Conservation (phyloP, 2,797 vertebrate genomes). For the Chaenodraco wilsoni region DNA sequence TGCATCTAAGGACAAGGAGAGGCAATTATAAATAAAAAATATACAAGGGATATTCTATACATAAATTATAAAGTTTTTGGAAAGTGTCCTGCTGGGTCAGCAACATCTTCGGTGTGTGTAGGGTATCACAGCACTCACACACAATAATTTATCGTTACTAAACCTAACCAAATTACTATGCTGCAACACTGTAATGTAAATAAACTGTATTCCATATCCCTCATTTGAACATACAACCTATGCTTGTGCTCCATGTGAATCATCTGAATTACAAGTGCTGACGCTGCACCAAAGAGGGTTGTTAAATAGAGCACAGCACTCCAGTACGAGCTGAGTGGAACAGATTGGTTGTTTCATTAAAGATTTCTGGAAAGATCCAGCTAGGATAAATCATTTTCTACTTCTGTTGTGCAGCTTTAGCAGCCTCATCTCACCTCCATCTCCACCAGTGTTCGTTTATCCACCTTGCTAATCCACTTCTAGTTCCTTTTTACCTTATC, state of each 20-base stretch:
- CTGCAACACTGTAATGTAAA: slow-evolving; percentile 9
- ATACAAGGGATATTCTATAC: slow-evolving; percentile 5
- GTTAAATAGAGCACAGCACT: slow-evolving; percentile 20
- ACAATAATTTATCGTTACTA: slow-evolving; percentile 1
- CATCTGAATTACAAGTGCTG: slow-evolving; percentile 40
- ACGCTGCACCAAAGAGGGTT: slow-evolving; percentile 17
- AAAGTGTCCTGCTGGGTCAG: slow-evolving; percentile 27
- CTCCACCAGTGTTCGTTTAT: slow-evolving; percentile 20
- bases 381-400: slow-evolving; percentile 23
- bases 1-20: slow-evolving; percentile 6
- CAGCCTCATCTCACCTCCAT: slow-evolving; percentile 6
- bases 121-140: slow-evolving; percentile 12
- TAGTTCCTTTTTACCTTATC: not conserved
- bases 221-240: slow-evolving; percentile 2
- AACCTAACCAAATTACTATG: not conserved
- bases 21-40: slow-evolving; percentile 1
- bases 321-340: slow-evolving; percentile 22
- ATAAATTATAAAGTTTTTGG: slow-evolving; percentile 28
- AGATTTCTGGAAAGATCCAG: slow-evolving; percentile 17
- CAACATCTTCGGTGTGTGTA: slow-evolving; percentile 20
- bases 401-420: slow-evolving; percentile 6
- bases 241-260: slow-evolving; percentile 2
- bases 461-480: not conserved
- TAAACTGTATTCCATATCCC: not conserved
- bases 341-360: not conserved